phyloP scores from a whole-genome alignment of 2,113 vertebrate species.

The Caracal caracal region DNA sequence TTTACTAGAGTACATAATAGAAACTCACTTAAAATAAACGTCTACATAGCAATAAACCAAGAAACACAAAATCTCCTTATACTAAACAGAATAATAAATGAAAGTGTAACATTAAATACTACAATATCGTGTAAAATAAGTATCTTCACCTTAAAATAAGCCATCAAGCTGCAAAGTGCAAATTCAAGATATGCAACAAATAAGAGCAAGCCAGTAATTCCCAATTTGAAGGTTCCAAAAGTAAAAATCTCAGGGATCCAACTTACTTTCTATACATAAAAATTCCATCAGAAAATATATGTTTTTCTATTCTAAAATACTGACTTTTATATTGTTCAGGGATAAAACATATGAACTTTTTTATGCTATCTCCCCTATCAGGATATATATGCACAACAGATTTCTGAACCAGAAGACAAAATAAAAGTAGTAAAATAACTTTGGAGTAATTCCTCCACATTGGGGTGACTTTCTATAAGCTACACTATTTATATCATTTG shows the following conservation, averaged over 20 bases:
- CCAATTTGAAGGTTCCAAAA: neutral
- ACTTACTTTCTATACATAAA: neutral
- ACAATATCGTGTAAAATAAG: neutral
- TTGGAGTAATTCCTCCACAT: neutral
- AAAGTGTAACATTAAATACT: constrained; percentile 12
- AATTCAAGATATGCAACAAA: constrained; percentile 13
- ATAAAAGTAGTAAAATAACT: neutral
- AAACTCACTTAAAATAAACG: neutral
- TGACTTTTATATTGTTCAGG: neutral
- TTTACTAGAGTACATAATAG: neutral
- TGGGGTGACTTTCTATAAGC: neutral
- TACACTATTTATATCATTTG: neutral
- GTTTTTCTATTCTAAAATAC: neutral
- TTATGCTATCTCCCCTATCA: neutral
- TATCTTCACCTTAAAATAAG: neutral
- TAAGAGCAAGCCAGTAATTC: neutral
- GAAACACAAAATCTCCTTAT: neutral
- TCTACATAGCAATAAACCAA: neutral
- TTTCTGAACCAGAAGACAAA: neutral
- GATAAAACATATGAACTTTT: neutral
- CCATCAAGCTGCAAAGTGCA: neutral
- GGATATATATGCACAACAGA: neutral
- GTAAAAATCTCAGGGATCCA: neutral
- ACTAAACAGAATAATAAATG: neutral
- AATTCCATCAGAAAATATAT: neutral